These are phyloP conservation scores for Chesias legatella DNA, from an alignment of 2,888 invertebrate genomes.

Conservation along the genomic window DNA sequence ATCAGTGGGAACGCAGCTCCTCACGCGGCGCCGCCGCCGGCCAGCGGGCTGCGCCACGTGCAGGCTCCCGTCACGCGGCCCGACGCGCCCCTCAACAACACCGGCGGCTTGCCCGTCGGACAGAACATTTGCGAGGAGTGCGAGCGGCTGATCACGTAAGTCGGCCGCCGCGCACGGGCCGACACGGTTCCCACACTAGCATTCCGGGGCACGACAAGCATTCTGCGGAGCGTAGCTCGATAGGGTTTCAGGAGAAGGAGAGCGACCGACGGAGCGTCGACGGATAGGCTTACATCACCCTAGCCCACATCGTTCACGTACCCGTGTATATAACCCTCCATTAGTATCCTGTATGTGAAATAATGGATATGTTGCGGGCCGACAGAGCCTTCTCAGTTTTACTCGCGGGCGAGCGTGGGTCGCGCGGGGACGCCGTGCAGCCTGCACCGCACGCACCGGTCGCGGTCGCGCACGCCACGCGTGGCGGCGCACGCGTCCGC, in stretches of 20 bases:
- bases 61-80: constrained; percentile 86
- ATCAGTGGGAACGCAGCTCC: constrained; percentile 29
- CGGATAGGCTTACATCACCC: not conserved
- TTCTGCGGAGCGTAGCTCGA: constrained; percentile 4
- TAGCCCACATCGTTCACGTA: not conserved
- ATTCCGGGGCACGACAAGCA: constrained; percentile 12
- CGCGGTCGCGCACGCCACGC: constrained; percentile 67
- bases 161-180: constrained; percentile 83
- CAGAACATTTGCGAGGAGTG: constrained; percentile 98
- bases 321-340: constrained; percentile 39
- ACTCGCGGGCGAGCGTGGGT: constrained; percentile 88
- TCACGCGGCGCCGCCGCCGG: constrained; percentile 57
- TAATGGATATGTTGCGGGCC: constrained; percentile 59
- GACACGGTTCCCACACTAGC: constrained; percentile 78
- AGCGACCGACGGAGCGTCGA: too few relatives aligned
- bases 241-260: constrained; percentile 20
- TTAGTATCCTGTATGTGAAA: constrained; percentile 47
- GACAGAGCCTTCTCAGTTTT: constrained; percentile 82
- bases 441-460: constrained; percentile 73
- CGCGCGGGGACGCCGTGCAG: constrained; percentile 84
- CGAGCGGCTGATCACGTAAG: constrained; percentile 98
- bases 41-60: constrained; percentile 85
- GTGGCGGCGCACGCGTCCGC: constrained; percentile 65
- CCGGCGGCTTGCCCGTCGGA: constrained; percentile 88
- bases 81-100: constrained; percentile 81